phyloP scores from a whole-genome alignment of 2,888 invertebrate genomes.

The Chironomus riparius region DNA sequence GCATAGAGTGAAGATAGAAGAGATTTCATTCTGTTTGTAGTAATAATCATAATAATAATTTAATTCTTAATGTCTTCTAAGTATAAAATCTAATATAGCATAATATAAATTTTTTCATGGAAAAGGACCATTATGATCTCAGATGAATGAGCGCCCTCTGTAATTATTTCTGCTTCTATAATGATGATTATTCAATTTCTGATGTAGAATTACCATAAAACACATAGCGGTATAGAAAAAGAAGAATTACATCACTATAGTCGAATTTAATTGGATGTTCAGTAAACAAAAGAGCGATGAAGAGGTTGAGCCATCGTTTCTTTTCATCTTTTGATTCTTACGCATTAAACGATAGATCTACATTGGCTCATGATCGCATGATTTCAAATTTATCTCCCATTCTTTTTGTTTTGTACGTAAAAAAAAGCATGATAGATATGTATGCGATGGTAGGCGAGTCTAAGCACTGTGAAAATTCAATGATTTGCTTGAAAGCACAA shows the following conservation, averaged over 20 bases:
- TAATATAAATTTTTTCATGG: background rate
- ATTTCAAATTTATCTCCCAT: background rate
- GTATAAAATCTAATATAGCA: background rate
- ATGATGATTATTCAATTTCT: background rate
- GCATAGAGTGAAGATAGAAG: background rate
- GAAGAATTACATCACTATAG: conserved; percentile 15
- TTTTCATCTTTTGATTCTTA: background rate
- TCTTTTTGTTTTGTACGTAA: background rate
- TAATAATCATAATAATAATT: conserved; percentile 17
- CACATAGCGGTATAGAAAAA: conserved; percentile 15
- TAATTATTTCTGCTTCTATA: background rate
- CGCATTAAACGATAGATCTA: conserved; percentile 7
- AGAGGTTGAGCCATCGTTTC: conserved; percentile 18
- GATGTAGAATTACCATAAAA: conserved; percentile 19
- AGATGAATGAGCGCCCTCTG: background rate
- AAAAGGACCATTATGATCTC: background rate
- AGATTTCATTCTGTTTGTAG: background rate
- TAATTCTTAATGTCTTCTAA: conserved; percentile 21
- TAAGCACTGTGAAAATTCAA: conserved; percentile 27
- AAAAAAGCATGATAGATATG: background rate
- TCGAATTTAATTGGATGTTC: conserved; percentile 8
- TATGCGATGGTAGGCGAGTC: conserved; percentile 10
- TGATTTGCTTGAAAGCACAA: conserved; percentile 26
- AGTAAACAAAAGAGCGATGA: background rate
- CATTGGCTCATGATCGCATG: conserved; percentile 25